phyloP scores from a whole-genome alignment of 1,140 invertebrate genomes.

The Cotesia glomerata region DNA sequence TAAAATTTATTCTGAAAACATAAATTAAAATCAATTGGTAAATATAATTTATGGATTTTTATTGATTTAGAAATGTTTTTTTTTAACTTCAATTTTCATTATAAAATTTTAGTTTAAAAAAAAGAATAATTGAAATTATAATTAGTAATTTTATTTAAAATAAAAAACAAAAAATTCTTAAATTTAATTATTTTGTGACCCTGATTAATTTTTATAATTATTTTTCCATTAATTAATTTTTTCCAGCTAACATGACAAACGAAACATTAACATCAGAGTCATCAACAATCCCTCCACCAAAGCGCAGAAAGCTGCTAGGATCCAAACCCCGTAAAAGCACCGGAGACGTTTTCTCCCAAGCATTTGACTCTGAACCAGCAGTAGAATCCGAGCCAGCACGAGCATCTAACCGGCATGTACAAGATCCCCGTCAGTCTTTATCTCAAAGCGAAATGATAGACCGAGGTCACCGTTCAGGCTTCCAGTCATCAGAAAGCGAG shows the following conservation, averaged over 20 bases:
- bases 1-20: no score
- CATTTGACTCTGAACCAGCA: neutral
- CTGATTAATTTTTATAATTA: neutral
- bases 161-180: no score
- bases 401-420: neutral
- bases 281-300: neutral
- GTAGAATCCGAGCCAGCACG: neutral
- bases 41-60: no score
- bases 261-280: neutral
- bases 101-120: no score
- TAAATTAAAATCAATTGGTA: no score
- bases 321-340: neutral
- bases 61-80: no score
- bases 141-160: no score
- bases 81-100: no score
- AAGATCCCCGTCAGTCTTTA: neutral
- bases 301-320: neutral
- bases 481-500: neutral
- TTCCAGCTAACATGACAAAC: neutral
- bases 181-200: neutral
- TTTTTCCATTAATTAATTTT: neutral
- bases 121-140: no score
- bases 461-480: neutral
- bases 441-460: neutral
- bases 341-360: conserved; percentile 4